These are phyloP conservation scores for Muricea muricata DNA, from an alignment of 92 coral and sea anemone species.

Conservation along the genomic window DNA sequence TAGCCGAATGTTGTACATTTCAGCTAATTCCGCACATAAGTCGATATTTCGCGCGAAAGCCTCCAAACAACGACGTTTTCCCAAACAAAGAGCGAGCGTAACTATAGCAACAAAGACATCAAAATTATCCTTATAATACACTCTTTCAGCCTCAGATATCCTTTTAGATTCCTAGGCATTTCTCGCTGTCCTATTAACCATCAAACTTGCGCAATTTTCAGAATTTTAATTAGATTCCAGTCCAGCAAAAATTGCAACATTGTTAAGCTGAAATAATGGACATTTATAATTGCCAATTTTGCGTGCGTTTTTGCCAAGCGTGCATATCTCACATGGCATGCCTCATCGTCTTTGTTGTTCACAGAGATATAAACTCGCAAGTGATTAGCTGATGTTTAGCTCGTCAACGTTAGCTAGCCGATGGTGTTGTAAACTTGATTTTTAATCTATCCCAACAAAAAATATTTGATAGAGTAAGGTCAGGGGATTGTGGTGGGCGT, in stretches of 20 bases:
- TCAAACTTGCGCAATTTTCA: neutral
- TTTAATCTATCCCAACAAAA: too few species aligned
- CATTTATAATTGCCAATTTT: conserved; percentile 7
- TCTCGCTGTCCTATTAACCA: too few species aligned
- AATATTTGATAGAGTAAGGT: too few species aligned
- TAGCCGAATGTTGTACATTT: neutral
- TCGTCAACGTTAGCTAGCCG: too few species aligned
- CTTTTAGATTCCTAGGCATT: neutral
- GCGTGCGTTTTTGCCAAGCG: conserved; percentile 8
- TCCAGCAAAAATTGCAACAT: too few species aligned
- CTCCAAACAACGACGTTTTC: neutral
- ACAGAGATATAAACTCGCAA: too few species aligned
- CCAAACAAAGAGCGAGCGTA: neutral
- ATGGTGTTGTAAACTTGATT: too few species aligned
- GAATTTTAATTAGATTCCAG: neutral
- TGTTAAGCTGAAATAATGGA: neutral
- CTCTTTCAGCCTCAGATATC: neutral
- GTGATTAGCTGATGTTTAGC: too few species aligned
- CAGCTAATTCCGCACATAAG: neutral
- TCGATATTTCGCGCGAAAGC: neutral
- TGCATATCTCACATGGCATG: too few species aligned
- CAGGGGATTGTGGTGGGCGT: too few species aligned
- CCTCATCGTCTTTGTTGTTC: too few species aligned
- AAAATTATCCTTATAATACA: neutral
- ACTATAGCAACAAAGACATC: neutral